phyloP scores from a whole-genome alignment of 2,797 vertebrate species.

The Myoxocephalus aenaeus region DNA sequence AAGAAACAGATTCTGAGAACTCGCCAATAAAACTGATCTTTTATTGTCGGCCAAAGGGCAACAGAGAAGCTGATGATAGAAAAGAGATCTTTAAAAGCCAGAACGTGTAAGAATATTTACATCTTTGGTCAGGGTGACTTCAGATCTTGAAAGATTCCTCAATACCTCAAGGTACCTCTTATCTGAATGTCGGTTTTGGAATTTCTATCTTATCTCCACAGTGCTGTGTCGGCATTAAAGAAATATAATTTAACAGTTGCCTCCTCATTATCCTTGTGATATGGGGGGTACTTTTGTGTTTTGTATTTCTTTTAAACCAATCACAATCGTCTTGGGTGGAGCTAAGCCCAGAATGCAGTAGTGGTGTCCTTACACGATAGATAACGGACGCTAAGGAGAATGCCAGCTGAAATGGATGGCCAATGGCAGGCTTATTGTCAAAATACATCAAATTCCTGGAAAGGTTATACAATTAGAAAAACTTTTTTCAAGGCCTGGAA shows the following conservation, averaged over 20 bases:
- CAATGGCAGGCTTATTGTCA: neutral
- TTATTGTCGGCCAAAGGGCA: neutral
- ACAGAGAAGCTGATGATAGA: neutral
- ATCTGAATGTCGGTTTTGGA: neutral
- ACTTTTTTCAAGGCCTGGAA: neutral
- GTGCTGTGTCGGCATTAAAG: neutral
- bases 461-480: neutral
- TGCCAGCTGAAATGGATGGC: too few relatives aligned
- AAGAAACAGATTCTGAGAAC: neutral
- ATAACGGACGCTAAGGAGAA: neutral
- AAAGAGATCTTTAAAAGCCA: neutral
- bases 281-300: too few relatives aligned
- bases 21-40: neutral
- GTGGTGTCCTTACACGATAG: neutral
- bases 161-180: neutral
- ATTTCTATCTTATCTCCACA: neutral
- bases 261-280: neutral
- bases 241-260: neutral
- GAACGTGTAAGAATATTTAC: neutral
- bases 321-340: too few relatives aligned
- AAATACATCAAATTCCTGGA: neutral
- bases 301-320: too few relatives aligned
- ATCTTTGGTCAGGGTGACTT: neutral
- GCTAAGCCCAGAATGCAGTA: neutral
- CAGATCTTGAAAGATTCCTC: neutral